A percentile compares a stretch with the other conserved stretches of the same genome.
These are phyloP conservation scores for Pristiophorus japonicus DNA, from an alignment of 2,113 vertebrate species.

Conservation along the genomic window DNA sequence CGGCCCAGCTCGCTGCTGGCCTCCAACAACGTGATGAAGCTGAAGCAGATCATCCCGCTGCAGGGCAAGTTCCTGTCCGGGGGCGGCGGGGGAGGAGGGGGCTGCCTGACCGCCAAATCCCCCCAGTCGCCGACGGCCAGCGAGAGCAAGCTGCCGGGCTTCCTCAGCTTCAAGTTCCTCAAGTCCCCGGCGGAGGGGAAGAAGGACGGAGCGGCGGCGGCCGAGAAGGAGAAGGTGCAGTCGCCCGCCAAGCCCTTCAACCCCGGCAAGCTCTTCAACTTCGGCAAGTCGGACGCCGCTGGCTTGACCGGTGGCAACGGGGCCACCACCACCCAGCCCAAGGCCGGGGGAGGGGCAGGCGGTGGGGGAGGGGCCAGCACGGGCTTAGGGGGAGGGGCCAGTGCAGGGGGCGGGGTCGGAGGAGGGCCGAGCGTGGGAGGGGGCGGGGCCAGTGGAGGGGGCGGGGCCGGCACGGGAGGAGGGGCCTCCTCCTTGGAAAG, in stretches of 20 bases:
- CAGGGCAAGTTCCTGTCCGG: conserved; percentile 83
- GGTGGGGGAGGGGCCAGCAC: conserved; percentile 1
- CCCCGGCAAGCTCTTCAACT: conserved; percentile 79
- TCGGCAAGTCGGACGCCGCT: conserved; percentile 60
- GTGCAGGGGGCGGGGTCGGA: conserved; percentile 43
- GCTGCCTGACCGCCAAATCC: conserved; percentile 52
- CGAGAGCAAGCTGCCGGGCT: conserved; percentile 84
- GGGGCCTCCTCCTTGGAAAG: conserved; percentile 44
- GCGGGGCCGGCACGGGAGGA: conserved; percentile 42
- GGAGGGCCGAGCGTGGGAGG: conserved; percentile 45
- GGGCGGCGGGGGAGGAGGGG: neutral
- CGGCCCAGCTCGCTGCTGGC: conserved; percentile 84
- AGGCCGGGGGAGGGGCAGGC: neutral
- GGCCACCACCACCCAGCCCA: conserved; percentile 37
- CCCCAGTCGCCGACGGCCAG: conserved; percentile 76
- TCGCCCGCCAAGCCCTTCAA: conserved; percentile 92
- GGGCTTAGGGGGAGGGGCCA: conserved; percentile 40
- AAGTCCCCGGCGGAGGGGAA: conserved; percentile 83
- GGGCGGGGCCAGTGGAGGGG: conserved; percentile 38
- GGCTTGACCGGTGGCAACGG: conserved; percentile 61
- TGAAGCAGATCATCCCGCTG: conserved; percentile 93
- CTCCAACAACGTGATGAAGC: conserved; percentile 92
- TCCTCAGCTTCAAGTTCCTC: conserved; percentile 92
- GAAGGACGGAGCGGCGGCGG: conserved; percentile 50
- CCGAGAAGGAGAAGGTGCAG: conserved; percentile 73